Conservation (phyloP, 92 coral and sea anemone genomes). For the Meandrina meandrites region DNA sequence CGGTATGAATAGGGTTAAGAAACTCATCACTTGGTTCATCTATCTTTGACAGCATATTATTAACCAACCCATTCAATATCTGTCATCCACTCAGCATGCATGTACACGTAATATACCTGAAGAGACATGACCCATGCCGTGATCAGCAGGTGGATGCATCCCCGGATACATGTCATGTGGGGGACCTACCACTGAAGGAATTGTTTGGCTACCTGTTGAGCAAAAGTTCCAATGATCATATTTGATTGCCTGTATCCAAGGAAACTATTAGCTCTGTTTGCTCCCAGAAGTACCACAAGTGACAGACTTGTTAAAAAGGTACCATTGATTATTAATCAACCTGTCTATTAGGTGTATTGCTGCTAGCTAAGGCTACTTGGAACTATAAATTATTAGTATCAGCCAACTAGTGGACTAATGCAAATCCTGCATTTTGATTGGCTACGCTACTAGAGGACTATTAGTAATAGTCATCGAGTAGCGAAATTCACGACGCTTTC, state of each 20-base stretch:
- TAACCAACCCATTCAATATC: not conserved
- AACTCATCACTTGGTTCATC: too few species aligned
- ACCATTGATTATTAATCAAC: too few species aligned
- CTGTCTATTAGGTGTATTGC: too few species aligned
- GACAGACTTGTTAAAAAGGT: not conserved
- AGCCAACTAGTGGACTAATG: too few species aligned
- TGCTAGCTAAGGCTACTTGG: too few species aligned
- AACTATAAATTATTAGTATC: too few species aligned
- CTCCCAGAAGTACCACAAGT: not conserved
- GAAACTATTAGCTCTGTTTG: not conserved
- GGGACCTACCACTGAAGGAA: conserved; percentile 76
- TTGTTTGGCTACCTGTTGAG: conserved; percentile 68
- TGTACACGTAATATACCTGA: conserved; percentile 54
- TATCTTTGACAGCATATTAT: too few species aligned
- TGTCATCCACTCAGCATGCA: not conserved
- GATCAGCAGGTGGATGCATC: conserved; percentile 60
- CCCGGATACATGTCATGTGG: conserved; percentile 70
- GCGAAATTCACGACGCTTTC: too few species aligned
- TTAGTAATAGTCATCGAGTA: too few species aligned
- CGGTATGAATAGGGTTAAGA: too few species aligned
- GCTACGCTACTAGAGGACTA: too few species aligned
- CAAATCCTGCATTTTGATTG: too few species aligned
- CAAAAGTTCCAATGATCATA: not conserved
- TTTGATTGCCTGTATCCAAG: not conserved
- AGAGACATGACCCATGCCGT: conserved; percentile 63